Evolutionary conservation across 2,888 invertebrate genomes (phyloP).

Genomic region (Zeuzera pyrina): DNA sequence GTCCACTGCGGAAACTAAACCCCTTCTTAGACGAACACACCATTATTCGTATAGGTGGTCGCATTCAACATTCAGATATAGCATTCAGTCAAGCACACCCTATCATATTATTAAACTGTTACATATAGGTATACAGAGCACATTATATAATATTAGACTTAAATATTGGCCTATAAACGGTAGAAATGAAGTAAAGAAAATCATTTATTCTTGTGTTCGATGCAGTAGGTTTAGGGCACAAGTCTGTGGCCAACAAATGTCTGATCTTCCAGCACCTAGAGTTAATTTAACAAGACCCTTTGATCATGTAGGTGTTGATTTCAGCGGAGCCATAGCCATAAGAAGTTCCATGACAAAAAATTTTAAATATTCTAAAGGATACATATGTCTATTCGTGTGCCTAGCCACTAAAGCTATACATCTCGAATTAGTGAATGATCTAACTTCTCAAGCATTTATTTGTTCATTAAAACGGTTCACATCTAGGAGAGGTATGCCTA

Average conservation of each 20-base stretch:
- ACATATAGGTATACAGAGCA: slow-evolving; percentile 9
- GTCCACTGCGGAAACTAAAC: slow-evolving; percentile 1
- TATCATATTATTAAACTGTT: slow-evolving; percentile 7
- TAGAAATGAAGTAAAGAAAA: slow-evolving; percentile 4
- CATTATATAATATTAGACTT: slow-evolving; percentile 4
- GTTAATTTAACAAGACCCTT: slow-evolving; percentile 9
- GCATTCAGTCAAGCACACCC: slow-evolving; percentile 9
- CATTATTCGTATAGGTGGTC: slow-evolving; percentile 9
- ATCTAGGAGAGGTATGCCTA: slow-evolving; percentile 7
- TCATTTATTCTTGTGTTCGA: slow-evolving; percentile 1
- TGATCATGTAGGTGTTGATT: slow-evolving; percentile 11
- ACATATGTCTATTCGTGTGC: slow-evolving; percentile 8
- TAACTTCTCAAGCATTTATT: slow-evolving; percentile 5
- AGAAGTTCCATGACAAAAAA: slow-evolving; percentile 6
- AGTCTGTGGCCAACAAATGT: slow-evolving; percentile 12
- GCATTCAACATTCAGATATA: slow-evolving; percentile 10
- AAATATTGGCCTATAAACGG: slow-evolving; percentile 7
- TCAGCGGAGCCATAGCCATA: slow-evolving; percentile 10
- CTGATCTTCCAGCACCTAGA: slow-evolving; percentile 6
- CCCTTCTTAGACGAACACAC: slow-evolving; percentile 2
- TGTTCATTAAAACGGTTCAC: slow-evolving; percentile 8
- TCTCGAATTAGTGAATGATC: slow-evolving; percentile 3
- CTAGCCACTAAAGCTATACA: slow-evolving; percentile 4
- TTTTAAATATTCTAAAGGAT: slow-evolving; percentile 5
- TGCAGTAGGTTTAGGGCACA: slow-evolving; percentile 8